Percentiles rank a stretch among this genome's conserved stretches.
These are phyloP conservation scores for Alloscopus bannaensis DNA, from an alignment of 2,888 invertebrate species.

Conservation along the genomic window DNA sequence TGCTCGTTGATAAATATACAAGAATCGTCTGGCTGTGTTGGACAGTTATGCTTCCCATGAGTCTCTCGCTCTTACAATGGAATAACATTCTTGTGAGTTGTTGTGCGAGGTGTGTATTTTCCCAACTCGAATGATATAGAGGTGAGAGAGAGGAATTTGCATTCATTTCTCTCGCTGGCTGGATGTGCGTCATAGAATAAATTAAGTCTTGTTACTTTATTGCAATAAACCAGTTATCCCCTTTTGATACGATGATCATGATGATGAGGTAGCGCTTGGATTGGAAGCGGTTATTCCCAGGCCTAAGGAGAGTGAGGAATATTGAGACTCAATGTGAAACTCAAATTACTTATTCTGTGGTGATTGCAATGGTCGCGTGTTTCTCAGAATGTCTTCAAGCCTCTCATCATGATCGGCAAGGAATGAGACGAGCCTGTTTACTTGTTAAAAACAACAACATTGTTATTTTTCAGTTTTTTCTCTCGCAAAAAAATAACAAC, in stretches of 20 bases:
- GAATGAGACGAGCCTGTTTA: conserved; percentile 2
- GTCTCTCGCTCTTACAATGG: no score
- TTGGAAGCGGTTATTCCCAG: conserved; percentile 62
- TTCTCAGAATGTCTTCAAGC: conserved; percentile 55
- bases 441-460: conserved; percentile 23
- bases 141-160: conserved; percentile 44
- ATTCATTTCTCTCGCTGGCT: conserved; percentile 56
- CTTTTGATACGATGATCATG: conserved; percentile 25
- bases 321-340: conserved; percentile 13
- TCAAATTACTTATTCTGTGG: conserved; percentile 11
- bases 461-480: conserved; percentile 14
- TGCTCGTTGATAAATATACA: no score
- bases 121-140: conserved; percentile 22
- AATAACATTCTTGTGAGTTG: no score
- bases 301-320: conserved; percentile 31
- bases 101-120: no score
- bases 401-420: conserved; percentile 7
- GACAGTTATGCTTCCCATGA: no score
- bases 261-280: conserved; percentile 32
- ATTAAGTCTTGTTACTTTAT: conserved; percentile 60
- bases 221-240: conserved; percentile 62
- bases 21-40: no score
- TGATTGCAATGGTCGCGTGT: conserved; percentile 58
- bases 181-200: conserved; percentile 62
- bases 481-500: conserved; percentile 15